These are phyloP conservation scores for Pycnomerus fuliginosus DNA, from an alignment of 2,888 invertebrate genomes.

Conservation along the genomic window DNA sequence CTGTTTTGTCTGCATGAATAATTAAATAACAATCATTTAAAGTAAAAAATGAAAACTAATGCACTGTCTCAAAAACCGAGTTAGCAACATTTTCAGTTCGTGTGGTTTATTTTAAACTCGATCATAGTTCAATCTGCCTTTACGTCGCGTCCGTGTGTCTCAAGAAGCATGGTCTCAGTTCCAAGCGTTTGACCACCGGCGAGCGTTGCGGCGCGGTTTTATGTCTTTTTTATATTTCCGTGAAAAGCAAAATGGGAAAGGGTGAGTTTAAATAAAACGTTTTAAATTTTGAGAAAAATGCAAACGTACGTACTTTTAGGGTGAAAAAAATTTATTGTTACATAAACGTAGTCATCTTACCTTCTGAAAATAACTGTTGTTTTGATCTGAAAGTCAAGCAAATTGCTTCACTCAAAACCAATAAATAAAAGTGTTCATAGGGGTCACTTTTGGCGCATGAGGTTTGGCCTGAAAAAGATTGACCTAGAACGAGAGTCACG, in stretches of 20 bases:
- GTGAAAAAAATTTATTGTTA: neutral
- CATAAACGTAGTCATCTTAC: too few relatives aligned
- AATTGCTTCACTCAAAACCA: too few relatives aligned
- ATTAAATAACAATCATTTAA: too few relatives aligned
- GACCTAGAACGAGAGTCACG: too few relatives aligned
- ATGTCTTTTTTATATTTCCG: neutral
- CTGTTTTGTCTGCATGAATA: too few relatives aligned
- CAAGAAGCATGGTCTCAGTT: constrained; percentile 18
- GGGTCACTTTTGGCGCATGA: too few relatives aligned
- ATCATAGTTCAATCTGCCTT: constrained; percentile 23
- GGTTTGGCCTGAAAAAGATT: too few relatives aligned
- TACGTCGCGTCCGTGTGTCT: constrained; percentile 11
- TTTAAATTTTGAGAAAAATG: neutral
- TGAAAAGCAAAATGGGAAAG: constrained; percentile 1
- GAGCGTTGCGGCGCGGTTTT: constrained; percentile 4
- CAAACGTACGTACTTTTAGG: neutral
- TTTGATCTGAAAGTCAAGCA: too few relatives aligned
- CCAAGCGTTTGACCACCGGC: constrained; percentile 10
- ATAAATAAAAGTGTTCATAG: too few relatives aligned
- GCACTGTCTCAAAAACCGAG: too few relatives aligned
- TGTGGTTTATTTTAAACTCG: constrained; percentile 20
- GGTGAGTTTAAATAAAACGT: neutral
- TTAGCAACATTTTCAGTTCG: constrained; percentile 6
- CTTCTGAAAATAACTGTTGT: too few relatives aligned
- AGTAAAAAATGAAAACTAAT: too few relatives aligned